phyloP scores from a whole-genome alignment of 1,140 invertebrate species.

The Zaprionus ornatus region DNA sequence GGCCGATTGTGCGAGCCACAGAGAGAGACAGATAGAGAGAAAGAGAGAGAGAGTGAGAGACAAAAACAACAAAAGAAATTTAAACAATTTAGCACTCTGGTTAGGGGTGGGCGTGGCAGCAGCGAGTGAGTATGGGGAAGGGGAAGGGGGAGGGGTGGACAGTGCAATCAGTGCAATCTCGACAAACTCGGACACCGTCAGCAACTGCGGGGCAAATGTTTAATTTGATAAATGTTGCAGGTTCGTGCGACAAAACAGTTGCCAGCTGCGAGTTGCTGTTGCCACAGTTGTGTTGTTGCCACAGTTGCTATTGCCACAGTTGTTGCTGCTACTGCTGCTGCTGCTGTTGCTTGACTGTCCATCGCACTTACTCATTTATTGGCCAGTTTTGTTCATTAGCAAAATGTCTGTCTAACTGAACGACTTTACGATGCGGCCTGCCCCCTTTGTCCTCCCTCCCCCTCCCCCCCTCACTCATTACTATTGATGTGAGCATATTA shows the following conservation, averaged over 20 bases:
- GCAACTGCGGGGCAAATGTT: slow-evolving; percentile 43
- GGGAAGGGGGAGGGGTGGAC: slow-evolving; percentile 18
- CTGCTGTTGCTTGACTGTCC: slow-evolving; percentile 6
- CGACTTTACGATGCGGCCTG: slow-evolving; percentile 14
- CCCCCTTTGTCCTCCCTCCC: background rate
- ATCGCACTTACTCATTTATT: slow-evolving; percentile 66
- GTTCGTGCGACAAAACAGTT: slow-evolving; percentile 77
- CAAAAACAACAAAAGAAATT: slow-evolving; percentile 52
- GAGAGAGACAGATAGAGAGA: background rate
- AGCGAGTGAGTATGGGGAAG: background rate
- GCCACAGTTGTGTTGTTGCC: background rate
- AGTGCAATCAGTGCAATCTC: slow-evolving; percentile 58
- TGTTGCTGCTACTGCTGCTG: background rate
- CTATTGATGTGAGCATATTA: slow-evolving; percentile 73
- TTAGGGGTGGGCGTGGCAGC: background rate
- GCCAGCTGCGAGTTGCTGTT: slow-evolving; percentile 49
- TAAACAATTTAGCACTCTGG: slow-evolving; percentile 32
- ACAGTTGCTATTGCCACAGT: background rate
- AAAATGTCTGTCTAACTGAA: slow-evolving; percentile 47
- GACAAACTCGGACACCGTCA: slow-evolving; percentile 3
- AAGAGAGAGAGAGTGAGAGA: background rate
- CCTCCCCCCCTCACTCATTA: slow-evolving; percentile 20
- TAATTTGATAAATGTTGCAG: slow-evolving; percentile 76
- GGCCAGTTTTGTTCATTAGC: slow-evolving; percentile 57
- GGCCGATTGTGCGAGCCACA: slow-evolving; percentile 48